Base-by-base conservation (phyloP, 1,140 invertebrate species). In the Drosophila nasuta region DNA sequence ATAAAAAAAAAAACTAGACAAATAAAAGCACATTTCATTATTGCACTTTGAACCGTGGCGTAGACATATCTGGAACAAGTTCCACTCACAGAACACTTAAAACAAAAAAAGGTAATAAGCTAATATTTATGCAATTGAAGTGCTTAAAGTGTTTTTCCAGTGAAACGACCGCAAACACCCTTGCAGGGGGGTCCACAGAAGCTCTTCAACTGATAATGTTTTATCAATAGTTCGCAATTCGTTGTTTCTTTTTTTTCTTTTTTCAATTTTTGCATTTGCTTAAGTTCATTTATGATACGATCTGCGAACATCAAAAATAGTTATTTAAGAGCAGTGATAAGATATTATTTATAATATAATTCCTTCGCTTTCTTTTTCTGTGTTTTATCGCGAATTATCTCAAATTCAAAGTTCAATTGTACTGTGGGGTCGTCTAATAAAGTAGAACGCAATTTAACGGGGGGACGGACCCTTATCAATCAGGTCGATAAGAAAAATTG, bases 401-500 rank as follows among this genome's bases (percentile, higher is more conserved):
- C 8, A 6, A 13, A 66, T 54, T 35, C 57, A 74, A 74, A 74
- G 71, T 74, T 62, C 64, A 74, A 68, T 68, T 67, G 28, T 20
- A 25, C 11, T 13, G n/a, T 59, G 64, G 56, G 64, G 64, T 66
- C 52, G 38, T 45, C 7, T 17, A 30, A 54, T 49, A 54, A 66
- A 64, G 38, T 85, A 86, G 64, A 86, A 79, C 82, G 82, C 82
- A 87, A 87, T 87, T 74, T 51, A 38, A 33, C 2, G 20, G 1
- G 38, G n/a, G 35, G 7, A 8, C 25, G 20, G 20, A 25, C 25
- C 30, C 35, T 43, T 54, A 65, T 54, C 46, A 65, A 43, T 45
- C 35, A 38, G 4, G 2, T 25, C 6, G 64, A 83, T 83, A 80
- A n/a, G 0, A 38, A 38, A 25, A 8, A 10, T 38, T 49, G 51